These are phyloP conservation scores for Campylomormyrus numenius DNA, from an alignment of 2,113 vertebrate species.

Conservation along the genomic window DNA sequence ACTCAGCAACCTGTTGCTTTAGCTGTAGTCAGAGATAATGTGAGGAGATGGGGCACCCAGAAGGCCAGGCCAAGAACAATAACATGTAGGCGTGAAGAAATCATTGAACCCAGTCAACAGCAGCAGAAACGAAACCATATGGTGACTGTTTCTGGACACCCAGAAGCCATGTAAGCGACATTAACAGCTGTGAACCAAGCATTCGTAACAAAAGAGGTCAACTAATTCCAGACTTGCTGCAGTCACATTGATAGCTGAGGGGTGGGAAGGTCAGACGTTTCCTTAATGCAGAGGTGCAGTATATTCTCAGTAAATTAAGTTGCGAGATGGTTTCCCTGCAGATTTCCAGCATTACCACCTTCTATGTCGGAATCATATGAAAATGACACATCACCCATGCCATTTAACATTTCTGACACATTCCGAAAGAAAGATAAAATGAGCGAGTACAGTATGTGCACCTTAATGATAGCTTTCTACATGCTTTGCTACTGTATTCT, in stretches of 20 bases:
- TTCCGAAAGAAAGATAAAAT: background rate
- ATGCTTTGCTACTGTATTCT: background rate
- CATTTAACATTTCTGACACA: background rate
- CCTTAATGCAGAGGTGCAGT: background rate
- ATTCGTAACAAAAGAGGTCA: background rate
- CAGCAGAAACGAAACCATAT: slow-evolving; percentile 40
- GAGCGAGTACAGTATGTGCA: background rate
- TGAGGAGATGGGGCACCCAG: slow-evolving; percentile 11
- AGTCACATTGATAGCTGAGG: background rate
- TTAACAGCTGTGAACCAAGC: slow-evolving; percentile 6
- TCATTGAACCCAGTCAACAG: slow-evolving; percentile 30
- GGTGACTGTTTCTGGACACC: slow-evolving; percentile 29
- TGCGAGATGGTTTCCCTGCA: background rate
- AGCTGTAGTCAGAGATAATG: slow-evolving; percentile 7
- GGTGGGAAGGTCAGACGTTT: background rate
- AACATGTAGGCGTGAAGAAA: slow-evolving; percentile 36
- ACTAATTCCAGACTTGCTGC: background rate
- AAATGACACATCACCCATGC: background rate
- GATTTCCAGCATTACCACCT: background rate
- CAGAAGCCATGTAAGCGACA: slow-evolving; percentile 24
- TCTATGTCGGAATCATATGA: background rate
- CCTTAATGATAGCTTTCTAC: background rate
- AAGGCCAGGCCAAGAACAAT: slow-evolving; percentile 37
- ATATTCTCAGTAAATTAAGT: background rate
- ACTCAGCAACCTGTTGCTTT: slow-evolving; percentile 18